Evolutionary conservation across 2,797 vertebrate species (phyloP).

Genomic region (Cossypha niveicapilla): DNA sequence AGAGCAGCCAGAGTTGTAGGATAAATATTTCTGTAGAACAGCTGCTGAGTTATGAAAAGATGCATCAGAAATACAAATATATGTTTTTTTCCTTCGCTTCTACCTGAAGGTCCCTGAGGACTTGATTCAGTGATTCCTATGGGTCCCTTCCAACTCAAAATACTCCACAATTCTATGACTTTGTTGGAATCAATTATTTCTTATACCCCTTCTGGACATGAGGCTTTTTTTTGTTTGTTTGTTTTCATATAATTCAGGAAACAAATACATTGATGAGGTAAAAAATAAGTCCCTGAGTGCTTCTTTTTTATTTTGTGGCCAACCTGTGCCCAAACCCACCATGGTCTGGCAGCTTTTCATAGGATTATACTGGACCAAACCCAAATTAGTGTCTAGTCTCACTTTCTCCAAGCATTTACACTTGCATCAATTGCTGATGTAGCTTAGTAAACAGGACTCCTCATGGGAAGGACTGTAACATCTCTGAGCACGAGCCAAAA

Average conservation of each 20-base stretch:
- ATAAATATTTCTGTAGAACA: not conserved
- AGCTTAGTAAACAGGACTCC: not conserved
- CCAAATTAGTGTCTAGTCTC: not conserved
- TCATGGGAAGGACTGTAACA: not conserved
- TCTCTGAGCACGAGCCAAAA: conserved; percentile 36
- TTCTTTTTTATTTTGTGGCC: not conserved
- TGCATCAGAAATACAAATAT: not conserved
- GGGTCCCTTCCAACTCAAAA: not conserved
- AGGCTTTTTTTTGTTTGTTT: not conserved
- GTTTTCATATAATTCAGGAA: not conserved
- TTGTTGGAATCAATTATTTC: not conserved
- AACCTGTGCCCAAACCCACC: not conserved
- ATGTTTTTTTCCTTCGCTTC: not conserved
- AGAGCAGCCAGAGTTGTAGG: not conserved
- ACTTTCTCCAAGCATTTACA: not conserved
- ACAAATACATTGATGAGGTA: not conserved
- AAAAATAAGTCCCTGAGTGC: not conserved
- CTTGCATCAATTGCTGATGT: not conserved
- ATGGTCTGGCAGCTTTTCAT: not conserved
- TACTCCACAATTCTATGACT: not conserved
- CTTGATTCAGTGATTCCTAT: not conserved
- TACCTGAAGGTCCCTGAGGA: not conserved
- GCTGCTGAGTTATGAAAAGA: not conserved
- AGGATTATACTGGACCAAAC: not conserved
- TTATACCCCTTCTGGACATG: not conserved